Conservation (phyloP, 2,113 vertebrate genomes). For the Corynorhinus townsendii region DNA sequence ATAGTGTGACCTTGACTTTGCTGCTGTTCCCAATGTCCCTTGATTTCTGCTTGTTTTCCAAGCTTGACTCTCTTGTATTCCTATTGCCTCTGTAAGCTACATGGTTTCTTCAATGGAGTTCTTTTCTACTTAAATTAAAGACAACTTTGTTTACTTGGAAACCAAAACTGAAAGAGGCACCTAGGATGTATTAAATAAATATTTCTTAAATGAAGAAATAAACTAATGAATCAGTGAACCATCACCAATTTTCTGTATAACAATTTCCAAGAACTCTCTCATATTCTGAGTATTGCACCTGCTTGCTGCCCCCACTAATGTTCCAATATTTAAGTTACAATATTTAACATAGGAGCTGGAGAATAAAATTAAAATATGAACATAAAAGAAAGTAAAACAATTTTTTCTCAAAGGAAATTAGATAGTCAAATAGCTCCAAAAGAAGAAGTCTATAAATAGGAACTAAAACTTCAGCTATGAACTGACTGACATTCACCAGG, state of each 20-base stretch:
- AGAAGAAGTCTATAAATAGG: not conserved
- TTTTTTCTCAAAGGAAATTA: not conserved
- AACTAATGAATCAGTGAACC: not conserved
- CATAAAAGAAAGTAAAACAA: not conserved
- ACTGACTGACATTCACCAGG: not conserved
- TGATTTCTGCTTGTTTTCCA: not conserved
- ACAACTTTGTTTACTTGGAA: not conserved
- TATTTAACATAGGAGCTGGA: not conserved
- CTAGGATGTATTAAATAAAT: not conserved
- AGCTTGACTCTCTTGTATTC: not conserved
- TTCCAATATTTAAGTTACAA: slow-evolving; percentile 8
- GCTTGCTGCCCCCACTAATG: not conserved
- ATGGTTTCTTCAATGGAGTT: not conserved
- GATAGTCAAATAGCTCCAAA: not conserved
- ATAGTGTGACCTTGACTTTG: not conserved
- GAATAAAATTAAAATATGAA: not conserved
- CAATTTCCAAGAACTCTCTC: not conserved
- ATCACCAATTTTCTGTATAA: not conserved
- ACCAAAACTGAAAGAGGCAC: not conserved
- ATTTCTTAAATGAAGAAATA: not conserved
- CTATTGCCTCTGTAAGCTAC: not conserved
- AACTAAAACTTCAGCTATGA: not conserved
- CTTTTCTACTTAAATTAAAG: not conserved
- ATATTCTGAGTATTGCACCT: not conserved
- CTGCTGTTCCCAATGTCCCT: not conserved